These are phyloP conservation scores for Daubentonia madagascariensis DNA, from an alignment of 2,113 vertebrate genomes.

Conservation along the genomic window DNA sequence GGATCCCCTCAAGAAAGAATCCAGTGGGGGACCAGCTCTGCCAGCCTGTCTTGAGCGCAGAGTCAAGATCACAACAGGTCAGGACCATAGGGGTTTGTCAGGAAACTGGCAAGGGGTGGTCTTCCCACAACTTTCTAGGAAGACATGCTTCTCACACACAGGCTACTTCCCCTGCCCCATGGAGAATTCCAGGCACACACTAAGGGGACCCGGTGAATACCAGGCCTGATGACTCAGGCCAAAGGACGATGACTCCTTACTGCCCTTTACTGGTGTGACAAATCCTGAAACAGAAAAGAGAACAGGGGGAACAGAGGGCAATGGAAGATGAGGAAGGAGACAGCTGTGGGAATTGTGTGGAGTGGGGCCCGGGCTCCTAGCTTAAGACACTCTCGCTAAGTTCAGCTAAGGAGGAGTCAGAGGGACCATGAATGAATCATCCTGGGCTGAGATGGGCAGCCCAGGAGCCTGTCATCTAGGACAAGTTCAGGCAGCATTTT, in stretches of 20 bases:
- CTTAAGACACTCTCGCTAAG: not conserved
- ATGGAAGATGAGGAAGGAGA: not conserved
- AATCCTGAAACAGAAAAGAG: not conserved
- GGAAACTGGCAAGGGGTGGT: too few species aligned
- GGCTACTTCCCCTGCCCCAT: not conserved
- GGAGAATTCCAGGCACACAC: not conserved
- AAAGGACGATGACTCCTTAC: not conserved
- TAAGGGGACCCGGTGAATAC: not conserved
- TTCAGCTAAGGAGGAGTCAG: not conserved
- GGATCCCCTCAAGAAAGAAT: accelerated
- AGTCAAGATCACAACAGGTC: not conserved
- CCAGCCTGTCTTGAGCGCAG: not conserved
- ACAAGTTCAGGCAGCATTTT: not conserved
- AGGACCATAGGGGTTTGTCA: not conserved
- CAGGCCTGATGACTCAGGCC: not conserved
- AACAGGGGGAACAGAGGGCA: not conserved
- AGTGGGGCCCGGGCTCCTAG: accelerated
- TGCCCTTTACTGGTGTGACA: not conserved
- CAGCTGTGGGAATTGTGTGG: not conserved
- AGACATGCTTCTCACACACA: not conserved
- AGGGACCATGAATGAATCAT: not conserved
- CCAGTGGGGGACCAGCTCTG: not conserved
- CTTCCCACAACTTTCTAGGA: not conserved
- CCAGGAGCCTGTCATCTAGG: not conserved
- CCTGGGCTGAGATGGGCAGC: not conserved